A percentile compares a stretch with the other conserved stretches of the same genome.
Conservation (phyloP, 1,140 invertebrate genomes). For the Bombus polaris region DNA sequence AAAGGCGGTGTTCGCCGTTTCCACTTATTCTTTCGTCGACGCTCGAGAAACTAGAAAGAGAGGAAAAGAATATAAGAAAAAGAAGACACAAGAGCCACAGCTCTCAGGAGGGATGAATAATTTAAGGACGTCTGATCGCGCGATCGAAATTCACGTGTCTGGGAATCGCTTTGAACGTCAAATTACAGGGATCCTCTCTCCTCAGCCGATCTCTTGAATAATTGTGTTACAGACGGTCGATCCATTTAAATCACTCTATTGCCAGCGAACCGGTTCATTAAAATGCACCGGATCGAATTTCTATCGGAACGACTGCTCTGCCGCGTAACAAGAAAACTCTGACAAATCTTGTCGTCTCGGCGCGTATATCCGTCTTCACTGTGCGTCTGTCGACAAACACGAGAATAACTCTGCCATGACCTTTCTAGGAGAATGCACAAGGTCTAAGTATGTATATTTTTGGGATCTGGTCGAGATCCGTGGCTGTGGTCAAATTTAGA, state of each 20-base stretch:
- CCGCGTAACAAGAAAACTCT: conserved; percentile 61
- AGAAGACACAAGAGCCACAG: neutral
- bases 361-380: conserved; percentile 6
- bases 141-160: conserved; percentile 68
- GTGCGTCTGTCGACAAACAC: conserved; percentile 1
- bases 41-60: conserved; percentile 2
- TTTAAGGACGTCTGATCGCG: conserved; percentile 66
- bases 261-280: conserved; percentile 66
- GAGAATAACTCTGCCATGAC: neutral
- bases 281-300: conserved; percentile 67
- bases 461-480: no score
- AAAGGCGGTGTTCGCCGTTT: conserved; percentile 40
- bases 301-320: conserved; percentile 53
- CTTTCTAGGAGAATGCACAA: no score
- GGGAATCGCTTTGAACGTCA: conserved; percentile 70
- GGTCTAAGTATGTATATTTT: neutral
- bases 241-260: conserved; percentile 70
- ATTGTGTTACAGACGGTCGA: conserved; percentile 69
- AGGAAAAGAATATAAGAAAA: neutral
- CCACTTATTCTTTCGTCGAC: conserved; percentile 54
- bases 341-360: conserved; percentile 61
- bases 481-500: no score
- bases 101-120: conserved; percentile 67
- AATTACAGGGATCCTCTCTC: conserved; percentile 61
- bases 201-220: conserved; percentile 65